Percentiles rank a stretch among this genome's conserved stretches.
Conservation (phyloP, 1,140 invertebrate genomes). For the Sitobion miscanthi region DNA sequence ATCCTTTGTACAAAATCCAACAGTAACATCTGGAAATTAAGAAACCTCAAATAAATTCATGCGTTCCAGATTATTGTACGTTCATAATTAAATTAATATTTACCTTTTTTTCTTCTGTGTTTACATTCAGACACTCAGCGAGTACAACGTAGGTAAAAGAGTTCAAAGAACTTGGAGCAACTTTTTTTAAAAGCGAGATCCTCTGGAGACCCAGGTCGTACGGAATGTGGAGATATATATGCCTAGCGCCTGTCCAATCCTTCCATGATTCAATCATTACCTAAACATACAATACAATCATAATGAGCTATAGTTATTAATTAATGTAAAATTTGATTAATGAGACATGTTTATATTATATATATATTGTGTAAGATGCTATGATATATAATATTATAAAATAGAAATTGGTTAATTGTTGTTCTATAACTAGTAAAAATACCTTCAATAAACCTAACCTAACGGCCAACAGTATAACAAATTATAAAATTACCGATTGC, state of each 20-base stretch:
- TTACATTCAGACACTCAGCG: constrained; percentile 63
- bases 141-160: constrained; percentile 65
- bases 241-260: constrained; percentile 66
- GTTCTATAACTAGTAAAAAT: too few relatives aligned
- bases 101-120: constrained; percentile 61
- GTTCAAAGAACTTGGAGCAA: constrained; percentile 62
- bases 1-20: constrained; percentile 54
- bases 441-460: too few relatives aligned
- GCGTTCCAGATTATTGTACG: neutral
- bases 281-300: constrained; percentile 44
- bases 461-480: too few relatives aligned
- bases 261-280: constrained; percentile 65
- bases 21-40: constrained; percentile 37
- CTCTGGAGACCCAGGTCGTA: constrained; percentile 63
- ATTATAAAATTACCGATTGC: too few relatives aligned
- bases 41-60: neutral
- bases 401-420: too few relatives aligned
- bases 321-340: neutral
- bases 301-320: neutral
- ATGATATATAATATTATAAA: too few relatives aligned
- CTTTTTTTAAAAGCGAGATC: constrained; percentile 63
- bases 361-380: too few relatives aligned
- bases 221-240: constrained; percentile 64
- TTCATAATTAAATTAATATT: neutral
- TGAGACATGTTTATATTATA: too few relatives aligned